These are phyloP conservation scores for Andrena flavipes DNA, from an alignment of 2,888 invertebrate species.

Conservation along the genomic window DNA sequence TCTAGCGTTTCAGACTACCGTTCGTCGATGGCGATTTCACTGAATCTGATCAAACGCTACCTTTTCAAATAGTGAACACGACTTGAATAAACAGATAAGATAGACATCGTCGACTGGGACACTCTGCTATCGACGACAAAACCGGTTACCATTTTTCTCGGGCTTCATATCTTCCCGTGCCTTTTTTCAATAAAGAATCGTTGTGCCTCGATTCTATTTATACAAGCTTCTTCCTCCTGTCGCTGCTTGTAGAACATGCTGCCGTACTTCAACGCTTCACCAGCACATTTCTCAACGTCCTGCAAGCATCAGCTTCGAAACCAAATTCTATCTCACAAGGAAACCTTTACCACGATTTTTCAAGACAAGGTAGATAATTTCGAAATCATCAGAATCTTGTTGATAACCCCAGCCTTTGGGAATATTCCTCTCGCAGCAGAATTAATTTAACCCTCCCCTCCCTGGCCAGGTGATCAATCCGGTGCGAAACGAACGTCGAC, in stretches of 20 bases:
- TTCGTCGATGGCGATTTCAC: constrained; percentile 20
- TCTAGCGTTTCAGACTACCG: constrained; percentile 7
- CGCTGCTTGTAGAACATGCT: constrained; percentile 28
- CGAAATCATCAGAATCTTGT: constrained; percentile 20
- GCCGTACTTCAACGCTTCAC: constrained; percentile 31
- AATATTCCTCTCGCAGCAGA: constrained; percentile 1
- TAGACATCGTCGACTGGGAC: constrained; percentile 47
- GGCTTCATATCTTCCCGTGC: constrained; percentile 40
- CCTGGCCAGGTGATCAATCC: constrained; percentile 15
- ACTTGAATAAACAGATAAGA: constrained; percentile 59
- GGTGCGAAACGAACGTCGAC: constrained; percentile 7
- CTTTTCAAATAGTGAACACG: constrained; percentile 56
- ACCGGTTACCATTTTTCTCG: constrained; percentile 57
- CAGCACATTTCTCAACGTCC: constrained; percentile 37
- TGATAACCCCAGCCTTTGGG: constrained; percentile 3
- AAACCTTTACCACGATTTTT: no score
- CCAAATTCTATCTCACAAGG: neutral
- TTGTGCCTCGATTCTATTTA: constrained; percentile 48
- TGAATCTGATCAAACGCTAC: constrained; percentile 58
- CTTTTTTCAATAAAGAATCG: constrained; percentile 54
- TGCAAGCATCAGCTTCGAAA: neutral
- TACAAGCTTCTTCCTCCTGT: constrained; percentile 49
- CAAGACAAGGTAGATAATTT: neutral
- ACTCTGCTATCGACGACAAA: constrained; percentile 53
- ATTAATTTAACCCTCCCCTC: constrained; percentile 24